Conservation (phyloP, 2,113 vertebrate genomes). For the Propithecus coquereli region DNA sequence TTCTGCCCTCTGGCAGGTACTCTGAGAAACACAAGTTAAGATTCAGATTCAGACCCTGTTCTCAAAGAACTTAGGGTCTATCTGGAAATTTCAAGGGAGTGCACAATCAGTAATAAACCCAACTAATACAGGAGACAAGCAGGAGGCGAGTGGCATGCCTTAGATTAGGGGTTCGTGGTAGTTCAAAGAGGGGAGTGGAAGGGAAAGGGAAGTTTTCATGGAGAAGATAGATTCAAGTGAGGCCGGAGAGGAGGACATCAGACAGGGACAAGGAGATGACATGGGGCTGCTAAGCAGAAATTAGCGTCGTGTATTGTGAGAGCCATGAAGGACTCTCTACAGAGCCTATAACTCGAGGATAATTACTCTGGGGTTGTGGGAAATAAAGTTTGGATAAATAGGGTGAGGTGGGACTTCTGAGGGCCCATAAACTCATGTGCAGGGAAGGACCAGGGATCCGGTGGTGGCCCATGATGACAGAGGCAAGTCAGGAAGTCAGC, state of each 20-base stretch:
- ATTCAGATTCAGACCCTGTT: not conserved
- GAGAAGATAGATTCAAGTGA: not conserved
- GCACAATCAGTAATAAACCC: not conserved
- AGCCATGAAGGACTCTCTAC: not conserved
- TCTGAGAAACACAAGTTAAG: not conserved
- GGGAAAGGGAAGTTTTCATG: not conserved
- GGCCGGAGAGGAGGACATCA: not conserved
- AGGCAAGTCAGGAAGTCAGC: rapidly evolving
- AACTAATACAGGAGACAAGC: rapidly evolving
- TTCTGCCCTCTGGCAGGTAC: not conserved
- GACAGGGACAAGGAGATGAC: not conserved
- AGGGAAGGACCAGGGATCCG: too few species aligned
- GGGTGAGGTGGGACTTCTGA: not conserved
- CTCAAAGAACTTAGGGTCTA: not conserved
- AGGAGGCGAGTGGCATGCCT: rapidly evolving
- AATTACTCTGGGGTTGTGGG: not conserved
- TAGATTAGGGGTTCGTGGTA: not conserved
- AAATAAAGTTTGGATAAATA: not conserved
- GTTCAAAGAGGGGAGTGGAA: not conserved
- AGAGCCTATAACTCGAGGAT: not conserved
- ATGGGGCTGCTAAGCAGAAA: not conserved
- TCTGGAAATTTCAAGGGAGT: not conserved
- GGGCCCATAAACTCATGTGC: not conserved
- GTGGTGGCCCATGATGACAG: too few species aligned
- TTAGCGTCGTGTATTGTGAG: rapidly evolving